phyloP scores from a whole-genome alignment of 2,113 vertebrate genomes.

The Geothlypis trichas region DNA sequence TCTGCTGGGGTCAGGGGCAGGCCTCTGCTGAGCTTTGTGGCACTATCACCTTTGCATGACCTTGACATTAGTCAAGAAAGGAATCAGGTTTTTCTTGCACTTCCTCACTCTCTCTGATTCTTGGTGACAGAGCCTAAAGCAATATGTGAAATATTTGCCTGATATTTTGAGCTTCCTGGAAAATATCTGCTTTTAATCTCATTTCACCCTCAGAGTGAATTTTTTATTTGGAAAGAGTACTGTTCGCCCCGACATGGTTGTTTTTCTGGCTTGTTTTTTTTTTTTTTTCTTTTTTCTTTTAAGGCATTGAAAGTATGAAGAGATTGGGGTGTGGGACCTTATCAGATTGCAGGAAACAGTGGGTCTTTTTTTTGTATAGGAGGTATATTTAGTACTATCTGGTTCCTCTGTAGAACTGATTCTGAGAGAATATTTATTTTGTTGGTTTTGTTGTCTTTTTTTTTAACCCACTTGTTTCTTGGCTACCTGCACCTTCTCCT shows the following conservation, averaged over 20 bases:
- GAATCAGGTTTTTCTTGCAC: conserved; percentile 24
- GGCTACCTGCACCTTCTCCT: not conserved
- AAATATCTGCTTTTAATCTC: not conserved
- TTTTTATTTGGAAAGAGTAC: not conserved
- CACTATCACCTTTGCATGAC: not conserved
- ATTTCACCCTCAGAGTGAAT: not conserved
- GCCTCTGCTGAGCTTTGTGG: not conserved
- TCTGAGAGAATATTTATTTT: not conserved
- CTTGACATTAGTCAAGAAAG: not conserved
- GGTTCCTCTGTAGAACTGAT: not conserved
- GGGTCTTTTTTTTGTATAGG: not conserved
- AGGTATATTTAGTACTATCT: not conserved
- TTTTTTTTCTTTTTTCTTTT: not conserved
- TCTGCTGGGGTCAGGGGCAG: not conserved
- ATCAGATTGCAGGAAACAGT: not conserved
- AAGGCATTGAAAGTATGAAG: not conserved
- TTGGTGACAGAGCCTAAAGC: not conserved
- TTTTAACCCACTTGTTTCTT: not conserved
- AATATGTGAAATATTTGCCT: not conserved
- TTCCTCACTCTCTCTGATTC: not conserved
- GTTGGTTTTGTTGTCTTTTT: not conserved
- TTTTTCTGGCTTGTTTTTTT: not conserved
- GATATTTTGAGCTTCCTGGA: not conserved
- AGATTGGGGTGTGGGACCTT: not conserved
- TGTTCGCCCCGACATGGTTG: not conserved